Evolutionary conservation across 2,113 vertebrate species (phyloP), one percentile per base, ranked within the genome.

Genomic region (Rostratula benghalensis): DNA sequence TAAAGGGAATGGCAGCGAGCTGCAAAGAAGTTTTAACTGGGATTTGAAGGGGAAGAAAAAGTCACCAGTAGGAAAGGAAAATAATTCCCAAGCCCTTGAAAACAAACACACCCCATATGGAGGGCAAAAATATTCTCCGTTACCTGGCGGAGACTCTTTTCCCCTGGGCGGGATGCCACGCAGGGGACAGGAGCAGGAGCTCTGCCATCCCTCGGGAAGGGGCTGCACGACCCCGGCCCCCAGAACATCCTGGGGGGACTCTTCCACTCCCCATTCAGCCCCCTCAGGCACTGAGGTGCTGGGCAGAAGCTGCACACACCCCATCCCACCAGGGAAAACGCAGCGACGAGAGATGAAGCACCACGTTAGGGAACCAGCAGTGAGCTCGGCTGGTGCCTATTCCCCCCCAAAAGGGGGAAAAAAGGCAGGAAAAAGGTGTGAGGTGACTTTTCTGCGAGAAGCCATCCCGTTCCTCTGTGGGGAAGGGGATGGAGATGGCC

Each of bases 281-380:
- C 3, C 2, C 6, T 2, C 79, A 74, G 2, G 33, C 63, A 50
- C 3, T 0, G 22, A 31, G 39, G 28, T 3, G 90, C 33, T 11
- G 39, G 30, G 33, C n/a, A 56, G 79, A 33, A 70, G 59, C 64
- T 78, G 79, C 70, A 39, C 83, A 7, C 0, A 8, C 10, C 9
- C 56, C 45, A 23, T 28, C 51, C 76, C 57, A 5, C 1, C 0
- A 1, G 79, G 71, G 59, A 50, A 53, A 17, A 2, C 0, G 17
- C 1, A 4, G 7, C 39, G 4, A 18, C 12, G 19, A 59, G 64
- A 81, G 65, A 64, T 2, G 74, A 57, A 45, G 84, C n/a, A 15
- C 11, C 57, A 12, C 0, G 4, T 3, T 1, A 30, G 24, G 1
- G 5, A 39, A 23, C 4, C 2, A 3, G 11, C 0, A 0, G 6